phyloP scores from a whole-genome alignment of 2,113 vertebrate species.

The Sus scrofa region T2T-Sscrofa CM000812.6:179460501-179461000 shows the following conservation, averaged over 20 bases:
- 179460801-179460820: slow-evolving; percentile 90
- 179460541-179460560: slow-evolving; percentile 88
- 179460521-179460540: slow-evolving; percentile 85
- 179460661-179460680: slow-evolving; percentile 88
- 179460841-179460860: slow-evolving; percentile 92
- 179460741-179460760: slow-evolving; percentile 90
- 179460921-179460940: slow-evolving; percentile 90
- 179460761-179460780: slow-evolving; percentile 91
- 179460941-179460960: slow-evolving; percentile 72
- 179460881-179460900: slow-evolving; percentile 88
- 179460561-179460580: slow-evolving; percentile 89
- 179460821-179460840: slow-evolving; percentile 89
- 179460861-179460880: slow-evolving; percentile 88
- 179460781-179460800: slow-evolving; percentile 92
- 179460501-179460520: slow-evolving; percentile 88
- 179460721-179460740: slow-evolving; percentile 91
- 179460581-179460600: slow-evolving; percentile 85
- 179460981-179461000: slow-evolving; percentile 89
- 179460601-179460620: slow-evolving; percentile 87
- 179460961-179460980: slow-evolving; percentile 85
- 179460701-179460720: slow-evolving; percentile 87
- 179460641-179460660: slow-evolving; percentile 90
- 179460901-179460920: slow-evolving; percentile 89
- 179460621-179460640: slow-evolving; percentile 89
- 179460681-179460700: slow-evolving; percentile 93